Conservation (phyloP, 2,888 invertebrate genomes). For the Miltochrista miniata region DNA sequence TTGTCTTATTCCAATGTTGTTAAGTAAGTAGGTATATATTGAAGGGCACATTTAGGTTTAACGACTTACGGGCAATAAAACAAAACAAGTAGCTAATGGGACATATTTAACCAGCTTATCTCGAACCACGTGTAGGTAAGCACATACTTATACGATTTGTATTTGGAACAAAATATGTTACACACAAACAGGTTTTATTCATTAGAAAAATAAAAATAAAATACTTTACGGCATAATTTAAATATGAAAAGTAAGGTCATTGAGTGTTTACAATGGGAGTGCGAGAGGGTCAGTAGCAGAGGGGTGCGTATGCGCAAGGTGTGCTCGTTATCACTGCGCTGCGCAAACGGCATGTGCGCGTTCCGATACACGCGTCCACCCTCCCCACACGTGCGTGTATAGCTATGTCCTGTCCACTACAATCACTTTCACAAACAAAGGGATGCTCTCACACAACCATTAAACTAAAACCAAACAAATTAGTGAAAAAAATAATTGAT, state of each 20-base stretch:
- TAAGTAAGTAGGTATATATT: slow-evolving; percentile 1
- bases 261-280: slow-evolving; percentile 50
- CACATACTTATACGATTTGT: slow-evolving; percentile 8
- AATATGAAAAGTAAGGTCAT: slow-evolving; percentile 35
- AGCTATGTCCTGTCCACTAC: slow-evolving; percentile 49
- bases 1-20: background rate
- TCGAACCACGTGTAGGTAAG: slow-evolving; percentile 31
- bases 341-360: slow-evolving; percentile 71
- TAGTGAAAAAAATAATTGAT: slow-evolving; percentile 43
- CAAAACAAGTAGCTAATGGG: slow-evolving; percentile 1
- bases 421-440: slow-evolving; percentile 64
- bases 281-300: slow-evolving; percentile 66
- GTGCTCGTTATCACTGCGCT: slow-evolving; percentile 77
- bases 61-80: slow-evolving; percentile 23
- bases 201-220: slow-evolving; percentile 13
- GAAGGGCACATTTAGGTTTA: slow-evolving; percentile 10
- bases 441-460: slow-evolving; percentile 49
- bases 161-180: slow-evolving; percentile 11
- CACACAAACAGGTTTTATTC: slow-evolving; percentile 28
- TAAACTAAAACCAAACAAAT: slow-evolving; percentile 44
- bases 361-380: slow-evolving; percentile 69
- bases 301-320: slow-evolving; percentile 76
- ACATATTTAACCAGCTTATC: slow-evolving; percentile 9
- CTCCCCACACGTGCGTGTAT: slow-evolving; percentile 45
- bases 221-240: slow-evolving; percentile 30